phyloP scores from a whole-genome alignment of 30 jellyfish, hydroid and myxozoan genomes.

The Nemopilema nomurai region DNA sequence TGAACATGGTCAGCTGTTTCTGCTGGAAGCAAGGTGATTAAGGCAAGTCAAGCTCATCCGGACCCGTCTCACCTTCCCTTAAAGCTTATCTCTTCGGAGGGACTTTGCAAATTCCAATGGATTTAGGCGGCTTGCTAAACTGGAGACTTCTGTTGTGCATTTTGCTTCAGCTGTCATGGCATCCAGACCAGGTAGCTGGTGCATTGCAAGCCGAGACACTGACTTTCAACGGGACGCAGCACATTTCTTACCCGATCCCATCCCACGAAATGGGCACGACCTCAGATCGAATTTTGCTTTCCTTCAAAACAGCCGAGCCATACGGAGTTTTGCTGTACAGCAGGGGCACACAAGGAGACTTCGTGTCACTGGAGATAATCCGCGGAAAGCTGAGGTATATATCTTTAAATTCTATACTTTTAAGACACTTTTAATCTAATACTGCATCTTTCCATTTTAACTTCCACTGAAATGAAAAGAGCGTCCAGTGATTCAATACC shows the following conservation, averaged over 20 bases:
- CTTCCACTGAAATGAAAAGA: too few species aligned
- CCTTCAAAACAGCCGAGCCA: constrained; percentile 87
- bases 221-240: constrained; percentile 69
- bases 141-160: background rate
- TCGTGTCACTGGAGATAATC: constrained; percentile 71
- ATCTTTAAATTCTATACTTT: background rate
- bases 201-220: constrained; percentile 42
- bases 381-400: constrained; percentile 95
- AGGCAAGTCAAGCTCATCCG: background rate
- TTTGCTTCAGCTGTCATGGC: background rate
- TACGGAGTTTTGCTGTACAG: constrained; percentile 90
- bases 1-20: constrained; percentile 37
- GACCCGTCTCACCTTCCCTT: constrained; percentile 7
- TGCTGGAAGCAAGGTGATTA: constrained; percentile 11
- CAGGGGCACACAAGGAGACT: constrained; percentile 96
- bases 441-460: background rate
- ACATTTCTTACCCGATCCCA: constrained; percentile 60
- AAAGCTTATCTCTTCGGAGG: background rate
- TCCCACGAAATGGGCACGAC: constrained; percentile 51
- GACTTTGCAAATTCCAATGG: background rate
- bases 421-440: background rate
- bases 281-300: constrained; percentile 76
- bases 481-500: too few species aligned
- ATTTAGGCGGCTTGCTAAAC: background rate
- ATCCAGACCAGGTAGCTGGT: background rate